These are phyloP conservation scores for Gobio gobio DNA, from an alignment of 2,113 vertebrate species.

Conservation along the genomic window DNA sequence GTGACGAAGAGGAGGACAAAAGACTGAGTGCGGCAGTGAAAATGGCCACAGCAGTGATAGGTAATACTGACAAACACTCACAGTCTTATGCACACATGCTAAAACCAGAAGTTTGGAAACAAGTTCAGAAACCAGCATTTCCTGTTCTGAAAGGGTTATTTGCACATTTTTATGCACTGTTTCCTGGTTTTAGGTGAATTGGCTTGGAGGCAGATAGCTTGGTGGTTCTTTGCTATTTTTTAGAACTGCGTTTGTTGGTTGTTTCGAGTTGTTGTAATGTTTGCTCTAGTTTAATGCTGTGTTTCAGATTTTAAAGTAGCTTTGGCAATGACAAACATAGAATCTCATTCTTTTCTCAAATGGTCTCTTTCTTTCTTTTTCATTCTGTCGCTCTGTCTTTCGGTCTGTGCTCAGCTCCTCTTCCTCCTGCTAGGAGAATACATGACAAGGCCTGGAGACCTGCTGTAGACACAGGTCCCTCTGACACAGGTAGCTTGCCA, in stretches of 20 bases:
- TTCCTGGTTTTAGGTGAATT: background rate
- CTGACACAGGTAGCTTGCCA: conserved; percentile 65
- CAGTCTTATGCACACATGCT: background rate
- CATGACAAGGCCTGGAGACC: conserved; percentile 74
- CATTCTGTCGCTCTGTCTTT: background rate
- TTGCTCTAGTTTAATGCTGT: background rate
- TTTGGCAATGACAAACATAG: background rate
- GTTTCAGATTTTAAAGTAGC: background rate
- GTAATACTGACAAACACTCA: conserved; percentile 51
- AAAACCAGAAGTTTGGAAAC: background rate
- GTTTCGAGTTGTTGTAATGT: background rate
- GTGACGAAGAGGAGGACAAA: conserved; percentile 79
- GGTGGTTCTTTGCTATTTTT: background rate
- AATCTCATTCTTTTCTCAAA: conserved; percentile 28
- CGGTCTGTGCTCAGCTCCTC: conserved; percentile 51
- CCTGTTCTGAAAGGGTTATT: background rate
- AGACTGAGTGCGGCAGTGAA: conserved; percentile 53
- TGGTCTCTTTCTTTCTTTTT: conserved; percentile 28
- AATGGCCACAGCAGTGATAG: conserved; percentile 52
- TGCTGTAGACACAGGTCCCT: conserved; percentile 54
- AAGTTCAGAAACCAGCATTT: conserved; percentile 6
- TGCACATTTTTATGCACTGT: background rate
- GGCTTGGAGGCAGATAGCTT: background rate
- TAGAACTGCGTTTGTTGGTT: background rate
- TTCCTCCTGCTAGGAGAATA: conserved; percentile 55